A percentile compares a stretch with the other conserved stretches of the same genome.
phyloP scores from a whole-genome alignment of 2,888 invertebrate species.

The Melipona bicolor region DNA sequence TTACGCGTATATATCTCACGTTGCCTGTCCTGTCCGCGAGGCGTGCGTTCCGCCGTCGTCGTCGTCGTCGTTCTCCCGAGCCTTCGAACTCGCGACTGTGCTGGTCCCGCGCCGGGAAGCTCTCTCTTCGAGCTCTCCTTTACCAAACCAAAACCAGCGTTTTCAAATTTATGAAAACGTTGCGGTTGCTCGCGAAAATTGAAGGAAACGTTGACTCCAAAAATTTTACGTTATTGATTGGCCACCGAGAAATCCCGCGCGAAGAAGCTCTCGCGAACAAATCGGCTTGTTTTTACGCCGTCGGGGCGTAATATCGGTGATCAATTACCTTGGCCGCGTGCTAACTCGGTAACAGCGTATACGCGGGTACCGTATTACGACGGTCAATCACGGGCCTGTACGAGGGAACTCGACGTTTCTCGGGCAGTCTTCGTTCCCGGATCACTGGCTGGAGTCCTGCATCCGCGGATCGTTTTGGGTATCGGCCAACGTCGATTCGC shows the following conservation, averaged over 20 bases:
- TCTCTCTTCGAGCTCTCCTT: neutral
- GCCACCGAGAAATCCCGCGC: neutral
- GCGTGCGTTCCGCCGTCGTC: constrained; percentile 48
- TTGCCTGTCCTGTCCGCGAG: constrained; percentile 62
- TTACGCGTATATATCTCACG: constrained; percentile 73
- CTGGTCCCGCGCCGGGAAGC: constrained; percentile 38
- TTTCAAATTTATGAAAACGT: neutral
- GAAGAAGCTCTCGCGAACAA: neutral
- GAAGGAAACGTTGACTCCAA: too few relatives aligned
- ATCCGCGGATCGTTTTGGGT: constrained; percentile 74
- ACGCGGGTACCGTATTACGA: constrained; percentile 48
- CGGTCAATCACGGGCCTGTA: constrained; percentile 61
- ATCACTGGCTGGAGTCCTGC: constrained; percentile 59
- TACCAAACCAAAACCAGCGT: neutral
- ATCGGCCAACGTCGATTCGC: constrained; percentile 75
- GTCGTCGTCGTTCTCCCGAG: constrained; percentile 41
- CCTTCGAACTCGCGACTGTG: constrained; percentile 20
- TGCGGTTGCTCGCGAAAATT: too few relatives aligned
- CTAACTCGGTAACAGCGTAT: constrained; percentile 29
- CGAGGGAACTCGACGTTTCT: constrained; percentile 55
- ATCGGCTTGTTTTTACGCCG: constrained; percentile 32
- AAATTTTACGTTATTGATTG: constrained; percentile 1
- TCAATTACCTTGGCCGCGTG: constrained; percentile 55
- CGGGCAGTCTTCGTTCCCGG: constrained; percentile 59
- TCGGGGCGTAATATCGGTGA: constrained; percentile 28